Evolutionary conservation across 92 coral and sea anemone genomes (phyloP), one percentile per base, ranked within the genome.

Genomic region (Porites rus): DNA sequence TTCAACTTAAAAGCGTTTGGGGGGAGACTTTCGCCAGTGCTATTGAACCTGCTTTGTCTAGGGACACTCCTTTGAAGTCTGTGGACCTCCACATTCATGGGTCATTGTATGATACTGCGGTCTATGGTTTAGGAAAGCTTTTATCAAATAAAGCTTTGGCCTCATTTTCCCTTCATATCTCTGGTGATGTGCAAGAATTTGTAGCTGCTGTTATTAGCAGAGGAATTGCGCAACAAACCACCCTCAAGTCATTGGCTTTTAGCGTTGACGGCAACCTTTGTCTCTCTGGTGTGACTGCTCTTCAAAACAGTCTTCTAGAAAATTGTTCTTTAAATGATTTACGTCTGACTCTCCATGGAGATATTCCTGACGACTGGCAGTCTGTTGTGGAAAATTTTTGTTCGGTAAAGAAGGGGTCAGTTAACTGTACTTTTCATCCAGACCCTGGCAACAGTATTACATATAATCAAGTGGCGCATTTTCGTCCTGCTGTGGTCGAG

Each of bases 1-100:
- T 78, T 10, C 9, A 63, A 64, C 7, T 78, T 52, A 1, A 3
- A 1, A 2, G 18, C 16, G 59, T 28, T 72, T 1, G 2, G 3
- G 7, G 0, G 16, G 17, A 68, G 16, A 22, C 9, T 14, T 80
- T 52, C 28, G 31, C 65, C 53, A 69, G 6, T 69, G 65, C 65
- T 52, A 63, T 80, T 52, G 75, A 80, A 18, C 16, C 0, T 0
- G 76, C 66, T 51, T 18, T 80, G 65, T 68, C 38, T 52, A 28
- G 65, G 53, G 76, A 68, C 17, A 80, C 75, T 17, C 84, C 76
- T 24, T 1, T 80, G 18, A 68, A 50, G 0, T 80, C 84, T 21
- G 53, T 80, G 16, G 76, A 51, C 5, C 84, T 80, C 64, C 14
- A 68, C 53, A 14, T 51, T 51, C 8, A 4, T 25, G 54, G 76